These are phyloP conservation scores for Thunnus maccoyii DNA, from an alignment of 2,113 vertebrate genomes.

Conservation along the genomic window DNA sequence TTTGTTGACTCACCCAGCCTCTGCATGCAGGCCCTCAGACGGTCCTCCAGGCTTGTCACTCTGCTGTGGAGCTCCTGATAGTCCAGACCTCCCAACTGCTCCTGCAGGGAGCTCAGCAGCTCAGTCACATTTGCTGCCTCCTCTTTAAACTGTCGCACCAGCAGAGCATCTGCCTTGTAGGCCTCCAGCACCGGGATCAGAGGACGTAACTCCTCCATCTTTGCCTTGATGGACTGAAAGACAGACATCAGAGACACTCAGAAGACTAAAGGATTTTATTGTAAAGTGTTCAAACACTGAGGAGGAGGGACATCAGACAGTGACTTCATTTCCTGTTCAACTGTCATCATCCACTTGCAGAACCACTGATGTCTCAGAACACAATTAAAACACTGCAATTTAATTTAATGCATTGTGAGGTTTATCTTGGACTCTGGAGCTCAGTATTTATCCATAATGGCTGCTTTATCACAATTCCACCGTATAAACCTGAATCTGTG, in stretches of 20 bases:
- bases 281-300: too few species aligned
- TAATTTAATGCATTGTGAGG: too few species aligned
- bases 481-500: too few species aligned
- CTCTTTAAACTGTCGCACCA: slow-evolving; percentile 98
- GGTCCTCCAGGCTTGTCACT: slow-evolving; percentile 69
- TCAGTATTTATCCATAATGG: too few species aligned
- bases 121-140: slow-evolving; percentile 96
- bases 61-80: slow-evolving; percentile 72
- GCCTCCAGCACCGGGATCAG: slow-evolving; percentile 98
- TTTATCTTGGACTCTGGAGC: too few species aligned
- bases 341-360: too few species aligned
- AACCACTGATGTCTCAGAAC: too few species aligned
- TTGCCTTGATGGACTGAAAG: slow-evolving; percentile 96
- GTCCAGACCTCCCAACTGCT: slow-evolving; percentile 95
- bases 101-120: slow-evolving; percentile 95
- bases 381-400: too few species aligned
- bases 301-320: too few species aligned
- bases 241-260: background rate
- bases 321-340: too few species aligned
- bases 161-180: slow-evolving; percentile 98
- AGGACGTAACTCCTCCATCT: slow-evolving; percentile 98
- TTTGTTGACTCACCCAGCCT: slow-evolving; percentile 63
- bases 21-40: slow-evolving; percentile 77
- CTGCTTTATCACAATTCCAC: too few species aligned
- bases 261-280: too few species aligned